phyloP scores from a whole-genome alignment of 37 sponge, comb jelly and placozoan genomes.

The Geodia barretti region DNA sequence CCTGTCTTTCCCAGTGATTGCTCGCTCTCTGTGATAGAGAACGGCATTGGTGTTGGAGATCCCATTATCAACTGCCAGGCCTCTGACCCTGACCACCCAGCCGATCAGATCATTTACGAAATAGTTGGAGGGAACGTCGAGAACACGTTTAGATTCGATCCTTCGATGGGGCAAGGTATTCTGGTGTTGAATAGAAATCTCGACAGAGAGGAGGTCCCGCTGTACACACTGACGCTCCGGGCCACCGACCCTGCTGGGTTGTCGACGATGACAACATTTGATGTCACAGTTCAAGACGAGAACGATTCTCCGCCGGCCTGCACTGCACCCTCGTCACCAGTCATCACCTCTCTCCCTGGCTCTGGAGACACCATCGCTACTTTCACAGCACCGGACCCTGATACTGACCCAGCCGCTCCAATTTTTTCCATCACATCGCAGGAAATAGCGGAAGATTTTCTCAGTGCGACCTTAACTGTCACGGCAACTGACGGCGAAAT shows the following conservation, averaged over 20 bases:
- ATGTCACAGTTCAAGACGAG: conserved; percentile 54
- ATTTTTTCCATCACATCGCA: conserved; percentile 29
- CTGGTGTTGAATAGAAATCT: conserved; percentile 9
- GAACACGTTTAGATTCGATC: conserved; percentile 31
- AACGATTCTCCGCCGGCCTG: conserved; percentile 75
- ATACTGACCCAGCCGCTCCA: conserved; percentile 55
- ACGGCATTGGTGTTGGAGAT: not conserved
- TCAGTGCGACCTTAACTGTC: conserved; percentile 28
- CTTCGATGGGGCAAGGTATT: conserved; percentile 22
- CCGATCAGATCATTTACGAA: conserved; percentile 34
- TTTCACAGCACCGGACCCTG: conserved; percentile 62
- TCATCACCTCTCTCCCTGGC: not conserved
- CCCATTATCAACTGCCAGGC: conserved; percentile 31
- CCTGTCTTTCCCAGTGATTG: conserved; percentile 42
- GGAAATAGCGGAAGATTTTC: not conserved
- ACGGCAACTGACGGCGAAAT: conserved; percentile 63
- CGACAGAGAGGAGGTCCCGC: conserved; percentile 35
- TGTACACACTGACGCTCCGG: conserved; percentile 42
- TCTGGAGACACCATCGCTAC: not conserved
- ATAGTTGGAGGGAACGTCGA: conserved; percentile 45
- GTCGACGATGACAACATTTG: not conserved
- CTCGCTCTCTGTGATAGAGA: conserved; percentile 5
- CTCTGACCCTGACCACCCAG: conserved; percentile 21
- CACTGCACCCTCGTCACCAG: not conserved
- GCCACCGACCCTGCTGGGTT: conserved; percentile 55